Evolutionary conservation across 2,113 vertebrate genomes (phyloP), one percentile per base, ranked within the genome.

Genomic region (Siphamia tubifer): DNA sequence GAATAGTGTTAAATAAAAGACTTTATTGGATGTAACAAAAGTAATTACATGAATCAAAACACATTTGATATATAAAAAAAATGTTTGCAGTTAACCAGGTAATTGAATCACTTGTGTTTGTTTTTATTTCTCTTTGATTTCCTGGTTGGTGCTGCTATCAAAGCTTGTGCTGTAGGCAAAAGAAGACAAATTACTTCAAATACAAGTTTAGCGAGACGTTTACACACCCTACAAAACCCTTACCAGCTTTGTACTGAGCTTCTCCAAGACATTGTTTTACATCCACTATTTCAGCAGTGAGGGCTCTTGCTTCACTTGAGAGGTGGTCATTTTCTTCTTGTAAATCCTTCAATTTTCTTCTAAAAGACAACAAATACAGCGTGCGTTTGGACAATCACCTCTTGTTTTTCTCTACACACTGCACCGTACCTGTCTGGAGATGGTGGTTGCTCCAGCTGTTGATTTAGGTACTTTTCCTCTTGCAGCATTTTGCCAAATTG

Each of bases 401-500:
- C 0, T 52, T 32, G 5, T 43, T 16, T 44, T 0, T 20, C 2
- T 21, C 27, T 15, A 7, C 5, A 45, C 1, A 5, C 2, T 45
- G 1, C 9, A 39, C 2, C 31, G 9, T 57, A 86, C 83, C 79
- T 57, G 15, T 77, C 52, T 5, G 11, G 24, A 25, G 51, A 20
- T 24, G 4, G 20, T 28, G 54, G 43, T n/a, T 7, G 5, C 8
- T 38, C 63, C 35, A 87, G 54, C 12, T 76, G 45, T 32, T 83
- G 57, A 25, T 68, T 58, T 3, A 86, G 57, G 2, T 42, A n/a
- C 2, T 8, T 55, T 31, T 82, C 68, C 32, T 80, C 31, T 55
- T 79, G 68, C 52, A 80, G 74, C 11, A 83, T 38, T 8, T 31
- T 3, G 23, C 81, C 82, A 21, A 91, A 61, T n/a, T 85, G 42